Evolutionary conservation across 2,113 vertebrate species (phyloP).

Genomic region (Pavo muticus): DNA sequence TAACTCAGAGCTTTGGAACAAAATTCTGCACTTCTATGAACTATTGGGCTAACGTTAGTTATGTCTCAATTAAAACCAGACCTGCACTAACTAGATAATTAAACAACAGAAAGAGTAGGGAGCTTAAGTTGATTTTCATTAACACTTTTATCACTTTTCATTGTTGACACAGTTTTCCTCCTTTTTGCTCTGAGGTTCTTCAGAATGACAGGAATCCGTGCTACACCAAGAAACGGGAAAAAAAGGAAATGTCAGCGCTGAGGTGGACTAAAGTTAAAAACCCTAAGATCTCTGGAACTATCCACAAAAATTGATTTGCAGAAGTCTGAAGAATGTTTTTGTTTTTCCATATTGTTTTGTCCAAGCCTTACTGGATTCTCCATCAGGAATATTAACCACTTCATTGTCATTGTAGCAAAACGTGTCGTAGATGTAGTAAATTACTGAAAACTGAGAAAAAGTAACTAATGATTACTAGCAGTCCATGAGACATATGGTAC

Average conservation of each 20-base stretch:
- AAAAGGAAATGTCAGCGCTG: background rate
- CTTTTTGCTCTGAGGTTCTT: background rate
- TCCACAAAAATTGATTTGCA: background rate
- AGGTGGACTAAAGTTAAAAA: background rate
- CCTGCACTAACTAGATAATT: background rate
- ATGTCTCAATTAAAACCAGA: background rate
- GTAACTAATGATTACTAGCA: background rate
- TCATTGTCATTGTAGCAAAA: background rate
- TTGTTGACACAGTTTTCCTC: background rate
- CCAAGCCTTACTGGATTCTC: background rate
- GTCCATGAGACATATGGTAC: background rate
- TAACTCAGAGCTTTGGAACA: background rate
- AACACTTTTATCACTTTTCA: background rate
- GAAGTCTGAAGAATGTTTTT: background rate
- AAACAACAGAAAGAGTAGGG: background rate
- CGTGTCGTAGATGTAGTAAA: background rate
- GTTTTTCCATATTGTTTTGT: background rate
- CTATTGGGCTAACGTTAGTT: background rate
- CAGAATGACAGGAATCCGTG: background rate
- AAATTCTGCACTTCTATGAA: background rate
- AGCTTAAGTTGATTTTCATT: background rate
- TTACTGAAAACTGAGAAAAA: background rate
- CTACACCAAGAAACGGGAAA: background rate
- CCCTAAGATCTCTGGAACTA: background rate
- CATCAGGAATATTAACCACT: slow-evolving; percentile 8